Conservation (phyloP, 2,113 vertebrate species). For the Elephantulus edwardii region DNA sequence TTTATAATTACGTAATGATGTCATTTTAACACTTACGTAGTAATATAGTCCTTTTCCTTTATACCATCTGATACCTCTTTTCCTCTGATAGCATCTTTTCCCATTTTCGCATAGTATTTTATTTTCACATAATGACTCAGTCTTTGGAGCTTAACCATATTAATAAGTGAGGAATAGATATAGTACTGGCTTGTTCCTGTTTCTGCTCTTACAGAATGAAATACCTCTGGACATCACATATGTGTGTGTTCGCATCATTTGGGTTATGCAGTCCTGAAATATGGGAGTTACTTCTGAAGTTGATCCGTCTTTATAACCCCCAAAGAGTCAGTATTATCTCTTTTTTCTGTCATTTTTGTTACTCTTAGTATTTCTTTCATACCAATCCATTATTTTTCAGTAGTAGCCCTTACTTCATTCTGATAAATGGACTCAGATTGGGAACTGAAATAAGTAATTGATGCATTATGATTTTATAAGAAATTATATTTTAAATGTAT, state of each 20-base stretch:
- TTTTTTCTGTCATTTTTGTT: neutral
- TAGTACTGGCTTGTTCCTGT: neutral
- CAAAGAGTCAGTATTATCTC: conserved; percentile 81
- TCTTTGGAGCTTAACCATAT: too few relatives aligned
- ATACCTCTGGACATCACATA: conserved; percentile 98
- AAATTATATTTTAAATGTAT: neutral
- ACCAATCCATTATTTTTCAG: neutral
- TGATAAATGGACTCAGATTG: neutral
- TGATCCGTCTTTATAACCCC: conserved; percentile 83
- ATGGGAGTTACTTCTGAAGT: conserved; percentile 88
- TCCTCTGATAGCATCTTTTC: too few relatives aligned
- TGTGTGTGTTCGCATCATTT: conserved; percentile 94
- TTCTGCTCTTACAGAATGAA: conserved; percentile 91
- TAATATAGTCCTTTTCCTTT: too few relatives aligned
- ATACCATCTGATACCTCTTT: too few relatives aligned
- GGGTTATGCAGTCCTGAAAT: conserved; percentile 90
- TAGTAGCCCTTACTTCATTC: neutral
- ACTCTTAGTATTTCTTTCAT: neutral
- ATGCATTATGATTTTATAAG: neutral
- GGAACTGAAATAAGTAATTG: neutral
- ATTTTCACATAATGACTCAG: too few relatives aligned
- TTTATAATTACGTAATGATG: too few relatives aligned
- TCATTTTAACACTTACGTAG: too few relatives aligned
- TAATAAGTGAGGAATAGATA: too few relatives aligned
- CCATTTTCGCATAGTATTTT: too few relatives aligned